These are phyloP conservation scores for Amiota minor DNA, from an alignment of 2,888 invertebrate genomes.

Conservation along the genomic window DNA sequence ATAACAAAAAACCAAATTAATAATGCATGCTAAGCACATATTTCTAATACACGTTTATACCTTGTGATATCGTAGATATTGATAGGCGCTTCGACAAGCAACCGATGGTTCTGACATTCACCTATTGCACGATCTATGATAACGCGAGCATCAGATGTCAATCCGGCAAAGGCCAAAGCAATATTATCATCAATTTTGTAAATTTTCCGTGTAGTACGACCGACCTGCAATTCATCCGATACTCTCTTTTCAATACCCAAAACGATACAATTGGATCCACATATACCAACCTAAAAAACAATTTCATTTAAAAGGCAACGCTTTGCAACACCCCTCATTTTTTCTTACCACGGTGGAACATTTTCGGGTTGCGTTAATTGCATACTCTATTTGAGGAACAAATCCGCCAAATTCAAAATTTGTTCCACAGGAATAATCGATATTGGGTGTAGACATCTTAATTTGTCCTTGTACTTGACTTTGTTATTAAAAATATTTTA, in stretches of 20 bases:
- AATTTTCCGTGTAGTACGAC: slow-evolving; percentile 97
- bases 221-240: slow-evolving; percentile 98
- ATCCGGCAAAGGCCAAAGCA: slow-evolving; percentile 98
- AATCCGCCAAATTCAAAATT: slow-evolving; percentile 99
- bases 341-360: slow-evolving; percentile 98
- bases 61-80: slow-evolving; percentile 96
- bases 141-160: slow-evolving; percentile 98
- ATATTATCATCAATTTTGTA: slow-evolving; percentile 98
- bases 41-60: slow-evolving; percentile 46
- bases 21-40: too few species aligned
- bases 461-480: too few species aligned
- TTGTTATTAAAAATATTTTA: too few species aligned
- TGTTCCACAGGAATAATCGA: slow-evolving; percentile 98
- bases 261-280: slow-evolving; percentile 95
- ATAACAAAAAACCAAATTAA: background rate
- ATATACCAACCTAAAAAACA: slow-evolving; percentile 89
- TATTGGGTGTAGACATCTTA: slow-evolving; percentile 68
- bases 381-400: slow-evolving; percentile 99
- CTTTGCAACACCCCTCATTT: slow-evolving; percentile 39
- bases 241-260: slow-evolving; percentile 99
- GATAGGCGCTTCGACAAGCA: slow-evolving; percentile 99
- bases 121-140: slow-evolving; percentile 97
- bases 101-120: slow-evolving; percentile 98
- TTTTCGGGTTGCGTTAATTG: slow-evolving; percentile 99
- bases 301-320: slow-evolving; percentile 16